Conservation (phyloP, 2,113 vertebrate genomes). For the Sigmodon hispidus region DNA sequence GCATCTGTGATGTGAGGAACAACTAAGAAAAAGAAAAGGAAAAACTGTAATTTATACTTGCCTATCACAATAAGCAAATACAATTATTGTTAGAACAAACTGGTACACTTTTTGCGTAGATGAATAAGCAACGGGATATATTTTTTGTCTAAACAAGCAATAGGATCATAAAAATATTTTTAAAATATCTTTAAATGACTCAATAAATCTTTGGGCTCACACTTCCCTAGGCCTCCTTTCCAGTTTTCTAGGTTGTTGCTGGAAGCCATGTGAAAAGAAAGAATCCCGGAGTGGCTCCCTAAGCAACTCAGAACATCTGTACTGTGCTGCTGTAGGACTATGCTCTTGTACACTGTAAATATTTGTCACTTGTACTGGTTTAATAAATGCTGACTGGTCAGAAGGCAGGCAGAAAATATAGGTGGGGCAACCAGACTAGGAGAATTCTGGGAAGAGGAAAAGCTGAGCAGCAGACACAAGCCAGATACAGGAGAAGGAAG, state of each 20-base stretch:
- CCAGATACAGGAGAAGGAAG: too few relatives aligned
- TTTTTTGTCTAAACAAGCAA: not conserved
- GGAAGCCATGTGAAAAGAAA: not conserved
- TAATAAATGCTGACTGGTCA: too few relatives aligned
- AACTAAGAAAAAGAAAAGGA: conserved; percentile 86
- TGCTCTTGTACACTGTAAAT: too few relatives aligned
- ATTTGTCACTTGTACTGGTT: too few relatives aligned
- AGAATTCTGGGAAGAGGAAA: too few relatives aligned
- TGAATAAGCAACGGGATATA: not conserved
- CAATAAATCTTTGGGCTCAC: not conserved
- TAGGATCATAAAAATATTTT: not conserved
- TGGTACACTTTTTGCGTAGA: not conserved
- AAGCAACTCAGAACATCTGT: not conserved
- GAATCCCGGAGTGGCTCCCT: not conserved
- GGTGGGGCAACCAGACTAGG: too few relatives aligned
- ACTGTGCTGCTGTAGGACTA: too few relatives aligned
- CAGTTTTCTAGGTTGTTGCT: not conserved
- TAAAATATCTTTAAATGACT: not conserved
- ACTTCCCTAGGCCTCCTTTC: not conserved
- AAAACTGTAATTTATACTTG: not conserved
- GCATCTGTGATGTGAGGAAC: conserved; percentile 99
- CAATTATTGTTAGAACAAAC: not conserved
- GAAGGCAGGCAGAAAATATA: too few relatives aligned
- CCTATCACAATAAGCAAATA: not conserved
- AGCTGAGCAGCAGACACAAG: too few relatives aligned